These are phyloP conservation scores for Arbacia lixula DNA, from an alignment of 53 echinoderm and acorn worm genomes.

Conservation along the genomic window DNA sequence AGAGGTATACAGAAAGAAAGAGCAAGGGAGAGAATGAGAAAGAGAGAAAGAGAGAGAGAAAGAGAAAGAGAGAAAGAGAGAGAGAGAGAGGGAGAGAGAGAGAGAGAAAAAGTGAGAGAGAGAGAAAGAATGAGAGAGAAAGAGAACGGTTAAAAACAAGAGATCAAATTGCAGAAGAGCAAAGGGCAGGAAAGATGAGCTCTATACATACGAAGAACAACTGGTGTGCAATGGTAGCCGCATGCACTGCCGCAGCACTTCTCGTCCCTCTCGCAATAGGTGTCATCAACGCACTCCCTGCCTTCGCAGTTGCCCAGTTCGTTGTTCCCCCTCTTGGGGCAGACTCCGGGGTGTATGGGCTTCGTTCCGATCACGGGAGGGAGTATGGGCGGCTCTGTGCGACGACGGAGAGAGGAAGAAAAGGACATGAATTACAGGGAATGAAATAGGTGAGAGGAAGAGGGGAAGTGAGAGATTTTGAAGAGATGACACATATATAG, in stretches of 20 bases:
- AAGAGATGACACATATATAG: too few relatives aligned
- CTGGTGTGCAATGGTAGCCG: conserved; percentile 11
- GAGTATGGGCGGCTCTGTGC: background rate
- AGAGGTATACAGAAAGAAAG: too few relatives aligned
- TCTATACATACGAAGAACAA: background rate
- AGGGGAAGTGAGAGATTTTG: too few relatives aligned
- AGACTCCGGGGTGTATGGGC: background rate
- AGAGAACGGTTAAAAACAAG: too few relatives aligned
- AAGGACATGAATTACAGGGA: background rate
- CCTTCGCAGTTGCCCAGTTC: conserved; percentile 34
- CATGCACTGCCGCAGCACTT: conserved; percentile 37
- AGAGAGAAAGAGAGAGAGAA: too few relatives aligned
- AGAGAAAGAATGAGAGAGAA: too few relatives aligned
- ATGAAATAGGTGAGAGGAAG: background rate
- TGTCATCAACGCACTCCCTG: background rate
- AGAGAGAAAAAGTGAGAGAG: too few relatives aligned
- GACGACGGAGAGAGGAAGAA: background rate
- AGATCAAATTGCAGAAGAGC: too few relatives aligned
- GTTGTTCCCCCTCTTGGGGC: background rate
- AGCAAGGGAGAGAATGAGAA: too few relatives aligned
- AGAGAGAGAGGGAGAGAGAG: too few relatives aligned
- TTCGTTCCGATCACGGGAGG: background rate
- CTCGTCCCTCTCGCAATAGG: conserved; percentile 7
- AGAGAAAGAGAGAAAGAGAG: too few relatives aligned
- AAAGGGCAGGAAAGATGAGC: too few relatives aligned